Evolutionary conservation across 2,113 vertebrate genomes (phyloP).

Genomic region (Heterotis niloticus): DNA sequence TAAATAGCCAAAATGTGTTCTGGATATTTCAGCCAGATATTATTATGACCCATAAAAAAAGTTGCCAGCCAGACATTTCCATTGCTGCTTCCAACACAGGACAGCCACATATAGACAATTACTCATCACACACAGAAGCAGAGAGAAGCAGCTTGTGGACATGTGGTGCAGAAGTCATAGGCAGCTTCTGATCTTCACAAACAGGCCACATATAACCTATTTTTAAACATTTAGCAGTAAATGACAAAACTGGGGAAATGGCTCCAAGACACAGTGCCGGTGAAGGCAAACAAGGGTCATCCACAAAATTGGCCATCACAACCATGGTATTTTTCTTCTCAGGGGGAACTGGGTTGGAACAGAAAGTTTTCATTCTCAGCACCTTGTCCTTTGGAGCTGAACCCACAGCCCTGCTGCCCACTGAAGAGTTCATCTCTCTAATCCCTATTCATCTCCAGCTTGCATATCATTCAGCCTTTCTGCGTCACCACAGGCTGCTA

Average conservation of each 20-base stretch:
- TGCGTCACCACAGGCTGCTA: conserved; percentile 31
- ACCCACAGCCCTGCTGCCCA: conserved; percentile 15
- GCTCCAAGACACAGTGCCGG: neutral
- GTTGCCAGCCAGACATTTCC: no score
- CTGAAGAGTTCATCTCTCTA: conserved; percentile 55
- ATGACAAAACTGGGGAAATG: neutral
- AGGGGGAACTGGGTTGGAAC: neutral
- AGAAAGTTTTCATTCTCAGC: neutral
- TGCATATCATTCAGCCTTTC: conserved; percentile 42
- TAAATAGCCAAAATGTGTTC: no score
- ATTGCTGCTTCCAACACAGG: no score
- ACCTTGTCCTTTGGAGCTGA: conserved; percentile 35
- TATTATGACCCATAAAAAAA: no score
- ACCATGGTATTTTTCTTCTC: neutral
- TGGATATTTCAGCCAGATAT: no score
- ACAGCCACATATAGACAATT: no score
- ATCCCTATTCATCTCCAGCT: conserved; percentile 51
- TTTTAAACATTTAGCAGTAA: neutral
- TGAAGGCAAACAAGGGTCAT: neutral
- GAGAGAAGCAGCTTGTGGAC: no score
- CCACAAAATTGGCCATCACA: neutral
- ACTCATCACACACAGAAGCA: no score
- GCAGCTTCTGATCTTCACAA: neutral
- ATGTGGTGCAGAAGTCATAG: no score
- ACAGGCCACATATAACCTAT: neutral